These are phyloP conservation scores for Apodemia hepburni DNA, from an alignment of 2,888 invertebrate species.

Conservation along the genomic window DNA sequence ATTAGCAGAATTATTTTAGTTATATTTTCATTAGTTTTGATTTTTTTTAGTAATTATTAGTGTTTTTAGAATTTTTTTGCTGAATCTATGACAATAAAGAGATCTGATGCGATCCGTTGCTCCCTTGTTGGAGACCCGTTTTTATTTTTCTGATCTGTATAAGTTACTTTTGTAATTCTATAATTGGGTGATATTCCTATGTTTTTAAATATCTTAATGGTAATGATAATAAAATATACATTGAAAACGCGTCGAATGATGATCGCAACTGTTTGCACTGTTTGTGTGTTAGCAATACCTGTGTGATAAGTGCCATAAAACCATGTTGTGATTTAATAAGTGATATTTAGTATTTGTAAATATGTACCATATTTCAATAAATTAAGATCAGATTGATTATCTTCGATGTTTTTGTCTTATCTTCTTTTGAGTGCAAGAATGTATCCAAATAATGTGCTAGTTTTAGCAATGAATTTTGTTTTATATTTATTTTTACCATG, in stretches of 20 bases:
- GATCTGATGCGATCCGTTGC: conserved; percentile 74
- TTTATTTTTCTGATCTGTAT: conserved; percentile 66
- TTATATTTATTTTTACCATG: conserved; percentile 30
- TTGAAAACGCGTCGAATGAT: conserved; percentile 67
- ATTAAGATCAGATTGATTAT: conserved; percentile 50
- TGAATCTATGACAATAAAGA: conserved; percentile 81
- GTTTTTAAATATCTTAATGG: conserved; percentile 44
- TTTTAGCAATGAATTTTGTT: conserved; percentile 27
- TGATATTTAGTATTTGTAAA: conserved; percentile 80
- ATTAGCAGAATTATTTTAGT: conserved; percentile 78
- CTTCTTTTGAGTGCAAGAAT: conserved; percentile 44
- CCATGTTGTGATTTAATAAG: conserved; percentile 78
- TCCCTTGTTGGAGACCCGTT: conserved; percentile 45
- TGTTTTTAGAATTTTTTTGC: conserved; percentile 69
- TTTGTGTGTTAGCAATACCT: conserved; percentile 50
- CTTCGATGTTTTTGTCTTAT: conserved; percentile 48
- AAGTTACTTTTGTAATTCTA: conserved; percentile 55
- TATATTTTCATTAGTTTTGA: conserved; percentile 69
- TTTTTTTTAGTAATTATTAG: conserved; percentile 68
- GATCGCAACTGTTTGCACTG: conserved; percentile 33
- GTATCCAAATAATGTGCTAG: conserved; percentile 30
- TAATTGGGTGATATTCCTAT: conserved; percentile 68
- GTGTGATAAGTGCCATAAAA: conserved; percentile 76
- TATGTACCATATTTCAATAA: conserved; percentile 74
- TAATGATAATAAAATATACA: conserved; percentile 33